phyloP scores from a whole-genome alignment of 2,797 vertebrate species.

The Selene dorsalis region DNA sequence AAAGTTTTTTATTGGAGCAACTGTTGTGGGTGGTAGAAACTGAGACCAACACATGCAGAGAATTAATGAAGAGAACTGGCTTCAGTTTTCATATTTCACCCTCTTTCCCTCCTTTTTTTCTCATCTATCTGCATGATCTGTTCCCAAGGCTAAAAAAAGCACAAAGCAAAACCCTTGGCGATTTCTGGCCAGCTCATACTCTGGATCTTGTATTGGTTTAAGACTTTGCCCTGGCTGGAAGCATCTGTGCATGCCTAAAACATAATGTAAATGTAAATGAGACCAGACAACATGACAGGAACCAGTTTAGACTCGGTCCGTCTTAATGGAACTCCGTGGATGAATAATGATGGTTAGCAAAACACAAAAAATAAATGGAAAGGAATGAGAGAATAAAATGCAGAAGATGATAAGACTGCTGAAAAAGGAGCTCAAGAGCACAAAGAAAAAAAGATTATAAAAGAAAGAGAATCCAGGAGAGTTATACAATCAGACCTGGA shows the following conservation, averaged over 20 bases:
- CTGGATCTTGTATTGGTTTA: constrained; percentile 56
- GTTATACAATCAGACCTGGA: constrained; percentile 31
- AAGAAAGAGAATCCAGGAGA: background rate
- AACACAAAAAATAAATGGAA: constrained; percentile 35
- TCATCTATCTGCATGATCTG: constrained; percentile 44
- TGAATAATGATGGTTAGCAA: constrained; percentile 66
- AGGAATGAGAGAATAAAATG: constrained; percentile 19
- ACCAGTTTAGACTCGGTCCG: constrained; percentile 67
- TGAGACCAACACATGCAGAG: background rate
- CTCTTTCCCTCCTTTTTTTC: constrained; percentile 13
- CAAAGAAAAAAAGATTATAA: background rate
- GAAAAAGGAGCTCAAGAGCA: constrained; percentile 22
- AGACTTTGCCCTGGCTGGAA: constrained; percentile 50
- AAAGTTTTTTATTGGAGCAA: background rate
- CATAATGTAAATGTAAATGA: constrained; percentile 80
- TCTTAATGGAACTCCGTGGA: constrained; percentile 69
- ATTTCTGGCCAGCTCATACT: constrained; percentile 49
- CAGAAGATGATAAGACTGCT: constrained; percentile 29
- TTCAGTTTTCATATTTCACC: constrained; percentile 25
- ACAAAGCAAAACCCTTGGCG: constrained; percentile 42
- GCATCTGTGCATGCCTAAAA: constrained; percentile 68
- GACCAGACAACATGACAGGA: constrained; percentile 74
- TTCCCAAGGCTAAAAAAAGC: constrained; percentile 25
- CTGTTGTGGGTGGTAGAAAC: background rate
- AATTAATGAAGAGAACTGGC: constrained; percentile 21